Percentiles rank a stretch among this genome's conserved stretches.
Conservation (phyloP, 2,113 vertebrate species). For the Zosterops borbonicus region DNA sequence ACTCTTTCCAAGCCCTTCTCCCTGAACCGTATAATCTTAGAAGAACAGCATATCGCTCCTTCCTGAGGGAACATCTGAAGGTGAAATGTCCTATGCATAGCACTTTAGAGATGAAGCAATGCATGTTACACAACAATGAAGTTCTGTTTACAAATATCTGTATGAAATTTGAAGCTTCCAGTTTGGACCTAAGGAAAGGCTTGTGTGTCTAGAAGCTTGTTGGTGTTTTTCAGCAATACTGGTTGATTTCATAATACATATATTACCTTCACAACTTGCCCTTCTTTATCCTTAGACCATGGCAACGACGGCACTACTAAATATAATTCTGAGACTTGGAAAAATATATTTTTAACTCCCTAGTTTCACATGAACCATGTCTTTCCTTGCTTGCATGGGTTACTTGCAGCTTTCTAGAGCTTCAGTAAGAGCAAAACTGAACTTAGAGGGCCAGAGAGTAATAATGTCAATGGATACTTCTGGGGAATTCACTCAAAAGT, state of each 20-base stretch:
- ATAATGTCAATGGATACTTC: constrained; percentile 20
- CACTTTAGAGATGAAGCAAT: not conserved
- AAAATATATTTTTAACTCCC: constrained; percentile 30
- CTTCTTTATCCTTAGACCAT: constrained; percentile 34
- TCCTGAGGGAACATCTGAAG: not conserved
- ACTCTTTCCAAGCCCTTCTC: not conserved
- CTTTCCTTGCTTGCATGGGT: not conserved
- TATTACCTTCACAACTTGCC: not conserved
- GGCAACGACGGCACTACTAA: not conserved
- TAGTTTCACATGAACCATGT: not conserved
- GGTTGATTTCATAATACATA: not conserved
- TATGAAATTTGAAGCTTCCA: not conserved
- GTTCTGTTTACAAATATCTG: not conserved
- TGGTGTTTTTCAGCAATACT: not conserved
- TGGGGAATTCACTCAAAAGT: constrained; percentile 5
- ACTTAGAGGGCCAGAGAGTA: not conserved
- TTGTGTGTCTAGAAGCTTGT: not conserved
- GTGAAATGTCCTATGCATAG: not conserved
- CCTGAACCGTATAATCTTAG: not conserved
- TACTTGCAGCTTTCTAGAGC: not conserved
- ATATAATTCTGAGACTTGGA: constrained; percentile 6
- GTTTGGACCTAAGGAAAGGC: not conserved
- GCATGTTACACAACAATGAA: not conserved
- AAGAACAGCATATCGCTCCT: not conserved
- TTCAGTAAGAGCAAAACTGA: not conserved